A percentile compares a stretch with the other conserved stretches of the same genome.
Conservation (phyloP, 2,888 invertebrate species). For the Mystacides longicornis region DNA sequence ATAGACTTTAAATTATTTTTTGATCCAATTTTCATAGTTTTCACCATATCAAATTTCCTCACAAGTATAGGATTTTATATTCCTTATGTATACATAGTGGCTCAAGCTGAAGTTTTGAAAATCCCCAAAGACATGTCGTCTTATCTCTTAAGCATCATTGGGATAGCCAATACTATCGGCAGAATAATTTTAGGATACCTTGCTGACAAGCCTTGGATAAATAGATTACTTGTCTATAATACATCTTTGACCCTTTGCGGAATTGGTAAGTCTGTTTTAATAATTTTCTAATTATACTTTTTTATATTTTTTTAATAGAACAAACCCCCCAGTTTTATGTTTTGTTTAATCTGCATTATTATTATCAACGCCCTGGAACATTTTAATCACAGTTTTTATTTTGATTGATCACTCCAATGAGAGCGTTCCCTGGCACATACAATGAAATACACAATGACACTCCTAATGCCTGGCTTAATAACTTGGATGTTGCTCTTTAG, state of each 20-base stretch:
- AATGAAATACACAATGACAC: too few species aligned
- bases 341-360: too few species aligned
- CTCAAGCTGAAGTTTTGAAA: slow-evolving; percentile 57
- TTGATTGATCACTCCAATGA: too few species aligned
- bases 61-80: slow-evolving; percentile 93
- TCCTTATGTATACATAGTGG: slow-evolving; percentile 81
- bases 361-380: too few species aligned
- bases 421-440: too few species aligned
- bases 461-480: too few species aligned
- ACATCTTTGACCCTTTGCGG: slow-evolving; percentile 82
- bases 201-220: slow-evolving; percentile 84
- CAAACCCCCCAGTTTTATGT: too few species aligned
- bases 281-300: background rate
- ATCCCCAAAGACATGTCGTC: slow-evolving; percentile 54
- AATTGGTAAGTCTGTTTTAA: slow-evolving; percentile 54
- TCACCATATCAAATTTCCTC: slow-evolving; percentile 88
- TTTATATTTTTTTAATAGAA: too few species aligned
- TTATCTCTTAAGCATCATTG: slow-evolving; percentile 71
- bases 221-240: slow-evolving; percentile 86
- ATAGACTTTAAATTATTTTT: slow-evolving; percentile 77
- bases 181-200: slow-evolving; percentile 81
- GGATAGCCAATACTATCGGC: slow-evolving; percentile 83
- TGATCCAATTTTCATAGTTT: slow-evolving; percentile 82
- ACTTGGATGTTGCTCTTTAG: too few species aligned
- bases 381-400: background rate